A percentile compares a stretch with the other conserved stretches of the same genome.
phyloP scores from a whole-genome alignment of 2,888 invertebrate species.

The Drosophila mercatorum region DNA sequence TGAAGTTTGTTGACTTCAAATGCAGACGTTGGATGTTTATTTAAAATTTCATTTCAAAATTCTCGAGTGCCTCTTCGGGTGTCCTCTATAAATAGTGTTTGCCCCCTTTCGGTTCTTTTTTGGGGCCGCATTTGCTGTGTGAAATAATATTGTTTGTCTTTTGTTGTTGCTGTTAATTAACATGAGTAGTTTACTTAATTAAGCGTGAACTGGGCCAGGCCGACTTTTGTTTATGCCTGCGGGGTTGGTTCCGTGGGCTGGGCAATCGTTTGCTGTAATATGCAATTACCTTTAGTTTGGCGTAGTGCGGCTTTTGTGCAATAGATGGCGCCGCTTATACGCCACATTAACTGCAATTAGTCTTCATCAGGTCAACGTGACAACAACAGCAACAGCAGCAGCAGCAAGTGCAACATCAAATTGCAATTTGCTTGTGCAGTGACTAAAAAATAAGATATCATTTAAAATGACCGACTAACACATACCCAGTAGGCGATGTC shows the following conservation, averaged over 20 bases:
- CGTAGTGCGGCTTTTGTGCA: constrained; percentile 24
- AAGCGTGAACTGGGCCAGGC: constrained; percentile 58
- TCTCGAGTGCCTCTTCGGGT: constrained; percentile 53
- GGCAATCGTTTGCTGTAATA: constrained; percentile 10
- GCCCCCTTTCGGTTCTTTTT: constrained; percentile 39
- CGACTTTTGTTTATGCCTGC: constrained; percentile 60
- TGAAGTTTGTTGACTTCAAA: constrained; percentile 70
- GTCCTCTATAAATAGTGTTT: constrained; percentile 54
- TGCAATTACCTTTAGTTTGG: constrained; percentile 25
- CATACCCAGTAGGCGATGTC: background rate
- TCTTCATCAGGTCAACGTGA: constrained; percentile 70
- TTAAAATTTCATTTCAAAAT: constrained; percentile 47
- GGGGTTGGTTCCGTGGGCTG: background rate
- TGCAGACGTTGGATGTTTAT: constrained; percentile 56
- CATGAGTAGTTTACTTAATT: constrained; percentile 76
- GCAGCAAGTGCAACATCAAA: constrained; percentile 46
- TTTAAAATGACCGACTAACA: background rate
- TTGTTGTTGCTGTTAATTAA: constrained; percentile 73
- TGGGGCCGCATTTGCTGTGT: constrained; percentile 17
- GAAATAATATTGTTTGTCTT: constrained; percentile 46
- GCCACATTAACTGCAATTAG: constrained; percentile 74
- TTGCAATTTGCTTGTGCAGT: constrained; percentile 43
- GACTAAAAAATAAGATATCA: constrained; percentile 5
- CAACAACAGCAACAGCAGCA: constrained; percentile 33
- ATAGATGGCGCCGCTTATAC: constrained; percentile 66